Evolutionary conservation across 2,797 vertebrate species (phyloP), one percentile per base, ranked within the genome.

Genomic region (Microchirus variegatus): DNA sequence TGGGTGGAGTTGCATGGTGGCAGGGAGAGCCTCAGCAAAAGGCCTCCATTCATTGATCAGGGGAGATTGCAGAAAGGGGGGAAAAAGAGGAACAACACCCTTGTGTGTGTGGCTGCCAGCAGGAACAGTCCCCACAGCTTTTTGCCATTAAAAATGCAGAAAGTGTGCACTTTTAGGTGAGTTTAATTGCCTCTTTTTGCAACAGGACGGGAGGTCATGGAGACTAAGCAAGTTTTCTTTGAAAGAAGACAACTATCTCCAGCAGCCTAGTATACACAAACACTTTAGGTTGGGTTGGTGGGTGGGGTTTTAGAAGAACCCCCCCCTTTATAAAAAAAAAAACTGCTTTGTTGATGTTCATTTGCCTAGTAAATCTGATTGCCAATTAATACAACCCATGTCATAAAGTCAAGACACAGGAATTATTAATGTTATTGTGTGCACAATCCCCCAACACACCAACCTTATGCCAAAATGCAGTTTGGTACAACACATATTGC

Each of bases 21-120:
- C 79, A 80, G 84, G 75, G 77, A 63, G 66, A 82, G 90, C 74
- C 80, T 75, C 75, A 64, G 84, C 85, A 84, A 92, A 93, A 92
- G 81, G 90, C 88, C 84, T 89, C 89, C 89, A 93, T 94, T 94
- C 93, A 94, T 87, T 85, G 89, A 91, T 91, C 88, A 86, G 79
- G 80, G 78, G 62, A 86, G 77, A 89, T 87, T 81, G 87, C 81
- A 85, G 75, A 77, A 77, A 69, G 59, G 64, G 75, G 42, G 15
- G 53, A 69, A 70, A 63, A 22, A 53, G 73, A 77, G 73, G 67
- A 89, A 94, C 87, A 91, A 92, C 88, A 89, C 87, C 82, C 91
- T 87, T 89, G 88, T 92, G 90, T 93, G 89, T 88, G 80, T 16
- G 43, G 71, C 81, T 85, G 85, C 81, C 80, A 77, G 81, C 76